Evolutionary conservation across 2,888 invertebrate genomes (phyloP), one percentile per base, ranked within the genome.

Genomic region (Rhopalosiphum nymphaeae): DNA sequence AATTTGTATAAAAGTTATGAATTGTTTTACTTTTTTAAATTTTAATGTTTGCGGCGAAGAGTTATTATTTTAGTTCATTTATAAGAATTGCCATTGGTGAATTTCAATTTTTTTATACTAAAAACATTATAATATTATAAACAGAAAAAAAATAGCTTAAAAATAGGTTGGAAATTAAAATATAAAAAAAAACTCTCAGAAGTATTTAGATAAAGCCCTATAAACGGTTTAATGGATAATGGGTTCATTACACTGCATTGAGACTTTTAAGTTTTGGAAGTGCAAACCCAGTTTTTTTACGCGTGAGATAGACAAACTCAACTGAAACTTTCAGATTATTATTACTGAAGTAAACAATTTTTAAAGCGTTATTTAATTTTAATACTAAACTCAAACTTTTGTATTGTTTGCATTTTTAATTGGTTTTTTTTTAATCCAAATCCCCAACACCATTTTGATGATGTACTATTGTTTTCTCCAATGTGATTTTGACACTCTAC

Each of bases 181-280:
- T 53, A 53, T 25, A 29, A 88, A 56, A 89, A 21, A 88, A 88
- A 53, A 29, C 36, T 36, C 21, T 3, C 21, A 36, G 36, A 36
- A 88, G 88, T 36, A 53, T 88, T 88, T 26, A 88, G 53, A 53
- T 89, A 29, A 56, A 56, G 26, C 36, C 21, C 42, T 16, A 49
- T 36, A 36, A 89, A 89, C 42, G 89, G 89, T 89, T 42, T 89
- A 89, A 89, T 56, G 56, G 89, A 78, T 78, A 78, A 36, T 36
- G 78, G 36, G 89, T 89, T 42, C 89, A 56, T 89, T 89, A 89
- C 53, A 89, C 36, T 89, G 42, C 26, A 42, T 42, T 26, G 42
- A 89, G 42, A 89, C 56, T 89, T 89, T 89, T 13, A 3, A 56
- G 78, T 78, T 78, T 78, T 36, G 78, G 36, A 36, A 56, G 56